Base-by-base conservation (phyloP, 2,797 vertebrate genomes). In the Poecilia velifera region DNA sequence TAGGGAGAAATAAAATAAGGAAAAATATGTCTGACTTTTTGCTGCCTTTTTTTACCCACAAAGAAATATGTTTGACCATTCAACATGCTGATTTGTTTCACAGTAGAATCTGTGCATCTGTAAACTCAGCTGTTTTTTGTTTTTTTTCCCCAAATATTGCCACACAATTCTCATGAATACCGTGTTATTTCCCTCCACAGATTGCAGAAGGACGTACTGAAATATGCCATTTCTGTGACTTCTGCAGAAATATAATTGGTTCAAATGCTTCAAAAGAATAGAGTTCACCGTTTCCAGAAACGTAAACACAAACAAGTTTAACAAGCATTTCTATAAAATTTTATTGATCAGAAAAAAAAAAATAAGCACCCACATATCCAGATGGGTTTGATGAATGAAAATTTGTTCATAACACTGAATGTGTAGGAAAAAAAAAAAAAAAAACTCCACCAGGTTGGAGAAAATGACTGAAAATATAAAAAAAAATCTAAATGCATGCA, bases 341-440 rank as follows among this genome's bases (percentile, higher is more conserved):
- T 88, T 76, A 80, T 76, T 82, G 6, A 7, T 55, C 70, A 20
- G n/a, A 36, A 47, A 53, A 36, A 53, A 36, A 47, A 53, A 64
- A 22, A 16, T 46, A 51, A 47, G 1, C 20, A 13, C 55, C 0
- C 46, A 31, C 9, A 1, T 72, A 20, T 70, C 9, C 71, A 8
- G 45, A 22, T 31, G 46, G 31, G 16, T 45, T 22, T 71, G 10
- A 28, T 45, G 25, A 46, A 45, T 74, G n/a, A 59, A 39, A 28
- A 41, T 43, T 46, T 51, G 22, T 36, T 73, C 43, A 51, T 70
- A 75, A 81, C n/a, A 79, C 74, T 53, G 73, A 57, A 41, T 14
- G 47, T 76, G 43, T n/a, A 36, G 47, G 53, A 12, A 45, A 4
- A 45, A 12, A 45, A 5, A 49, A 6, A 25, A 9, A 9, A 53